These are phyloP conservation scores for Herpetotheres cachinnans DNA, from an alignment of 2,113 vertebrate species.

Conservation along the genomic window DNA sequence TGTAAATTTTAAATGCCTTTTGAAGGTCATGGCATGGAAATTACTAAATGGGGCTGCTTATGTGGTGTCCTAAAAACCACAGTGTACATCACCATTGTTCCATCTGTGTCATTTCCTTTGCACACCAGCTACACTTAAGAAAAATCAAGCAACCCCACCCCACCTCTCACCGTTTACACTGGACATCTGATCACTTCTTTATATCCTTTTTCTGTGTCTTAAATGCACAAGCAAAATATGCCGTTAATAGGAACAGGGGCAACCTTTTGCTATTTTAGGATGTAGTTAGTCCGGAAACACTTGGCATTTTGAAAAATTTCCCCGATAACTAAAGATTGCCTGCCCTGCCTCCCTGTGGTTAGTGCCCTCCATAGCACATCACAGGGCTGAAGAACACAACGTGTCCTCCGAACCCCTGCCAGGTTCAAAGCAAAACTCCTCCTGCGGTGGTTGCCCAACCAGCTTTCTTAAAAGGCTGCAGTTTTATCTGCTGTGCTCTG, in stretches of 20 bases:
- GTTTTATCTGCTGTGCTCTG: neutral
- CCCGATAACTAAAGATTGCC: neutral
- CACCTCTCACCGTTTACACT: neutral
- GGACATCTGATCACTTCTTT: neutral
- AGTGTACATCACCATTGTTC: neutral
- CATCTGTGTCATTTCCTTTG: neutral
- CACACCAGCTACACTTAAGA: neutral
- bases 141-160: too few relatives aligned
- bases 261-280: neutral
- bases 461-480: neutral
- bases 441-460: neutral
- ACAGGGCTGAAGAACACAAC: neutral
- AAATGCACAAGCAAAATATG: neutral
- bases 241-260: neutral
- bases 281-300: neutral
- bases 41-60: neutral
- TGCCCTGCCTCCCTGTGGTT: conserved; percentile 36
- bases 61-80: neutral
- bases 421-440: neutral
- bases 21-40: neutral
- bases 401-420: accelerated
- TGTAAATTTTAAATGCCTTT: neutral
- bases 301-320: accelerated
- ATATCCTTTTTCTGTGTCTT: neutral
- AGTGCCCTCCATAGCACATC: neutral